Evolutionary conservation across 23 tunicate genomes (phyloP), one percentile per base, ranked within the genome.

Genomic region (Diplosoma virens): DNA sequence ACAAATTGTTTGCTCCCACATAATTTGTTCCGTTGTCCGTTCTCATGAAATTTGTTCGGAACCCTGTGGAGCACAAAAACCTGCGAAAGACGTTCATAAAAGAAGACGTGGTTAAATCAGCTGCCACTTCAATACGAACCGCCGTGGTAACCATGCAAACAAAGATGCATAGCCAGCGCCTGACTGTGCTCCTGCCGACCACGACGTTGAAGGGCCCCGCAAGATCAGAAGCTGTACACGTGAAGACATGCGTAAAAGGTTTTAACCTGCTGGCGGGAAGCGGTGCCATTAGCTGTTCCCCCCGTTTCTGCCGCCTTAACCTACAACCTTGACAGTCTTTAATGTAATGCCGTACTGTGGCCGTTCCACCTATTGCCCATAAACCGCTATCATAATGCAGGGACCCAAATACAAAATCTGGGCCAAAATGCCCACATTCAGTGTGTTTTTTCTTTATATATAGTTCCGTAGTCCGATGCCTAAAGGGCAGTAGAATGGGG

Each of bases 21-120:
- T 11, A 56, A n/a, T 56, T 56, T 11, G 64, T 56, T 21, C 64
- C 64, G 64, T 56, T 56, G 64, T 56, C 64, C 21, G 64, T 56
- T 56, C 64, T n/a, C 64, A 56, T 11, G 64, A 56, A 14, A 5
- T n/a, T 14, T 18, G 64, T 56, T 21, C 64, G 16, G 64, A 16
- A 56, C 6, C 64, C 64, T 56, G 64, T 11, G 22, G 22, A 56
- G 22, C 64, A 56, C 21, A 56, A 21, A 11, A 56, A 56, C 18
- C 64, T 14, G 18, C 64, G 64, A 6, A 56, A 56, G 22, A 56
- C 22, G 25, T 56, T 56, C 18, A 56, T 56, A 21, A 56, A 56
- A 6, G 64, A 11, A 11, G 64, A 56, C 18, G 64, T n/a, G 5
- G 18, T 56, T 11, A 56, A n/a, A n/a, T 56, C 64, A 16, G 22